phyloP scores from a whole-genome alignment of 2,113 vertebrate genomes.

The Ophthalmolycus amberensis region DNA sequence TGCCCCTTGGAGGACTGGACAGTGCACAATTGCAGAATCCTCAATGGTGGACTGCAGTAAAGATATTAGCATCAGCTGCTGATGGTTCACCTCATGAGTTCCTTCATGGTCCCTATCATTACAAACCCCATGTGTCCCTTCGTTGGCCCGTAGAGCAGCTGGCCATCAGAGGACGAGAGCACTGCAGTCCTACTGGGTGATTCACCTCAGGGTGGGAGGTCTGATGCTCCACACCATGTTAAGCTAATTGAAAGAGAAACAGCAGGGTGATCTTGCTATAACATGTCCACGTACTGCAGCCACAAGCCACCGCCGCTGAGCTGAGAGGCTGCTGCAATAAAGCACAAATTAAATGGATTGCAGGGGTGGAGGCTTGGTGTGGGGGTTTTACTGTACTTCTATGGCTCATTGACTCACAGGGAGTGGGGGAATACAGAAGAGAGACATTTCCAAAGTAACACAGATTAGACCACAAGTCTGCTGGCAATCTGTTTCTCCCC shows the following conservation, averaged over 20 bases:
- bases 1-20: not conserved
- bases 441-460: slow-evolving; percentile 52
- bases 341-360: slow-evolving; percentile 77
- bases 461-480: slow-evolving; percentile 67
- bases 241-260: slow-evolving; percentile 80
- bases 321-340: slow-evolving; percentile 69
- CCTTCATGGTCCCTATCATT: slow-evolving; percentile 40
- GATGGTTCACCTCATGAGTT: slow-evolving; percentile 54
- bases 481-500: slow-evolving; percentile 49
- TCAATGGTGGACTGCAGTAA: not conserved
- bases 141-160: slow-evolving; percentile 17
- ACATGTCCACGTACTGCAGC: slow-evolving; percentile 45
- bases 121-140: not conserved
- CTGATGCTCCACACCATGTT: slow-evolving; percentile 52
- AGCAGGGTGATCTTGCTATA: slow-evolving; percentile 72
- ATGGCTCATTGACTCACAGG: slow-evolving; percentile 74
- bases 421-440: slow-evolving; percentile 43
- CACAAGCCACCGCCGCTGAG: slow-evolving; percentile 43
- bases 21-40: not conserved
- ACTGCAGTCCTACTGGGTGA: slow-evolving; percentile 57
- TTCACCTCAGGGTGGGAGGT: slow-evolving; percentile 68
- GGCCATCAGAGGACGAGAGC: slow-evolving; percentile 16
- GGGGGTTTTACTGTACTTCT: slow-evolving; percentile 25
- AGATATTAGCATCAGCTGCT: slow-evolving; percentile 4
- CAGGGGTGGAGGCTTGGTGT: slow-evolving; percentile 26